These are phyloP conservation scores for Centropyge bicolor DNA, from an alignment of 2,797 vertebrate genomes.

Conservation along the genomic window DNA sequence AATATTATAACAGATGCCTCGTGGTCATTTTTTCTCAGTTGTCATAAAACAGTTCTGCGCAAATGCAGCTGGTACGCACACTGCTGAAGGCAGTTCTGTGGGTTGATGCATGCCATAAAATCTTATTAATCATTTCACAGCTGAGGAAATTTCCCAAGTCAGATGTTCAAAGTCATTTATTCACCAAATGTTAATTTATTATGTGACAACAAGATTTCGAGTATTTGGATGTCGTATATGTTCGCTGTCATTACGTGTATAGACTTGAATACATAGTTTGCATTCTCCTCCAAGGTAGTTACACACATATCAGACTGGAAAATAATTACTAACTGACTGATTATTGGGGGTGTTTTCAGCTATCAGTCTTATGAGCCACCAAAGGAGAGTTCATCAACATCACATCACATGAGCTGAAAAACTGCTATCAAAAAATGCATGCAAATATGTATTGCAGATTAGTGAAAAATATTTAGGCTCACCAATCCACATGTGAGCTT, in stretches of 20 bases:
- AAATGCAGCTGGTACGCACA: background rate
- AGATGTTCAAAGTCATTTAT: background rate
- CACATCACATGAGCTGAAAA: too few species aligned
- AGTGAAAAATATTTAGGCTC: too few species aligned
- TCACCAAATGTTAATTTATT: background rate
- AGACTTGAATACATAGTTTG: background rate
- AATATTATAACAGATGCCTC: background rate
- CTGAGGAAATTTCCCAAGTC: slow-evolving; percentile 6
- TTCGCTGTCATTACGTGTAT: background rate
- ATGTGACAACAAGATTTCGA: background rate
- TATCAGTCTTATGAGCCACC: background rate
- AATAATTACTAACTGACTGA: background rate
- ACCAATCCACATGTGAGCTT: too few species aligned
- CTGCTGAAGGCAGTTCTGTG: background rate
- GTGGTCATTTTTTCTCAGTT: background rate
- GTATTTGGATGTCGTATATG: background rate
- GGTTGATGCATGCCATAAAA: background rate
- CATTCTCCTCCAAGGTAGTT: background rate
- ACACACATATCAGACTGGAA: background rate
- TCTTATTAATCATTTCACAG: background rate
- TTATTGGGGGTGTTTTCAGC: background rate
- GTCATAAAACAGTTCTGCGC: slow-evolving; percentile 5
- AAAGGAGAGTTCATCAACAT: background rate
- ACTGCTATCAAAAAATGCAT: too few species aligned
- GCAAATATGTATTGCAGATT: too few species aligned